Base-by-base conservation (phyloP, 2,113 vertebrate species). In the Tetrax tetrax region DNA sequence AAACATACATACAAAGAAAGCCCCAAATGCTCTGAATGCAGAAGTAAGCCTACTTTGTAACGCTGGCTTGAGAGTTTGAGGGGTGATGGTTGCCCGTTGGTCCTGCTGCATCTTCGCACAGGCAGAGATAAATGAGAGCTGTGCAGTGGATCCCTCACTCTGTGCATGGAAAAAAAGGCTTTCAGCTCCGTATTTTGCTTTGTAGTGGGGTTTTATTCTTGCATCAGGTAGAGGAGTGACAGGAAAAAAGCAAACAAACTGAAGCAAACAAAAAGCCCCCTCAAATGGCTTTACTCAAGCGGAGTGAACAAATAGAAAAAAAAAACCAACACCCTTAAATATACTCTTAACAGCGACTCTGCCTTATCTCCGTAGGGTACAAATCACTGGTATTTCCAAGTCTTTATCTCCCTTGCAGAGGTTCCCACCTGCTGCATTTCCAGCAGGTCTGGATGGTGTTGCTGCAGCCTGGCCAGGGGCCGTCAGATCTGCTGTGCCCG, bases 331-430 rank as follows among this genome's bases (percentile, higher is more conserved):
- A 3, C 6, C 2, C 9, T 19, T 14, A 69, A 69, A 83, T 20
- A 35, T 15, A 22, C 29, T 74, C 64, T 66, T 77, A 74, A 21
- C 31, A 77, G 35, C 38, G 50, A 35, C 21, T 33, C 31, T 68
- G 41, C 3, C 22, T 38, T 83, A 12, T 93, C 83, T 87, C 80
- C 24, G 3, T 38, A 48, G 84, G 70, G 77, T 61, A 87, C 38
- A 87, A 95, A 93, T 91, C 87, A 65, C 17, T 78, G 61, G 35
- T 61, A 37, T 75, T 96, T 95, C 93, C 72, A 87, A 68, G 81
- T 64, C 87, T 95, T 96, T 96, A 93, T 87, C 89, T 96, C 77
- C 89, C 84, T 97, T 87, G 87, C 78, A 78, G 94, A 89, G 89
- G 89, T 94, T 89, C 87, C 60, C 89, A 75, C 94, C 87, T 89